Base-by-base conservation (phyloP, 2,797 vertebrate genomes). In the Hemitrygon akajei region DNA sequence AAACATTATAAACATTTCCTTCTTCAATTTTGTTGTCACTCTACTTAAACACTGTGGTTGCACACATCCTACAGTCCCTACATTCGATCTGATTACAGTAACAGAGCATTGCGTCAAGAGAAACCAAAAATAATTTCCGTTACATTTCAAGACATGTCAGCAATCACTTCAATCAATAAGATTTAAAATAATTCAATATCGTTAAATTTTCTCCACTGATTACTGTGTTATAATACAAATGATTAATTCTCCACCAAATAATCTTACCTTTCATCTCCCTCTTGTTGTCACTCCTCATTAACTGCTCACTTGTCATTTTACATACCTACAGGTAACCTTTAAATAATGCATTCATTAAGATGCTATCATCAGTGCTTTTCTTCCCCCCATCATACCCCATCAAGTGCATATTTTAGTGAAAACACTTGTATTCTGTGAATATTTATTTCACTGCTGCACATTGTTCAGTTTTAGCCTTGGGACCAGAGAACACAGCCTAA, bases 391-490 rank as follows among this genome's bases (percentile, higher is more conserved):
- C 91, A 30, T 25, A 75, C 71, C 47, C 69, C 73, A 76, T 76
- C 69, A 93, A 93, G 37, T 30, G 73, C 71, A 75, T n/a, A 93
- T 76, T 75, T 93, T 47, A 92, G 71, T 56, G 40, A 93, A 93
- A 93, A 75, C 22, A 93, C 22, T 93, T 93, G 91, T 75, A 76
- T 47, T 56, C 40, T 16, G 20, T 73, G 91, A 76, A 93, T 76
- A 76, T 93, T 76, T 93, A n/a, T 93, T 93, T 76, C 40, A 93
- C 2, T 56, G 40, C 14, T 56, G 91, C 75, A 93, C 60, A 34
- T 69, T 75, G 37, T 73, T 91, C 89, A 73, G 34, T 91, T 93
- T 93, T 93, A 93, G 91, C 71, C 91, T 76, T 93, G 91, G 91
- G 91, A 75, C 16, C 69, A 76, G 47, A 93, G 91, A 93, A 58